Conservation (phyloP, 2,888 invertebrate species). For the Macropis europaea region DNA sequence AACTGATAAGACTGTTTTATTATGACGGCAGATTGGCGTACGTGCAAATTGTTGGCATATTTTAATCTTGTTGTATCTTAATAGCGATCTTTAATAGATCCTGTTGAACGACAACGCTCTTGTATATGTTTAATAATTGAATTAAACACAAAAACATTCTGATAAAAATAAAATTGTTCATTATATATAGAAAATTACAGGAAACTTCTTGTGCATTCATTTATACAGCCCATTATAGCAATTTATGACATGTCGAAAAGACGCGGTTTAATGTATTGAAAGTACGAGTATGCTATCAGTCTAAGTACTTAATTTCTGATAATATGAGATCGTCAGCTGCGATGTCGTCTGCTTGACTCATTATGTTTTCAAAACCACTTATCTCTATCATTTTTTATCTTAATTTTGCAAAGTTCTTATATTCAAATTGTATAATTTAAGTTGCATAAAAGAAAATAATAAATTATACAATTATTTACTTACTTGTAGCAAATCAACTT, state of each 20-base stretch:
- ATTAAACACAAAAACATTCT: no score
- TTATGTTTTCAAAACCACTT: neutral
- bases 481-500: no score
- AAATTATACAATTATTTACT: no score
- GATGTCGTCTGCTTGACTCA: neutral
- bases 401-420: no score
- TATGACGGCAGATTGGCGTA: neutral
- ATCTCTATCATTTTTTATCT: neutral
- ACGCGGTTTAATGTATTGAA: neutral
- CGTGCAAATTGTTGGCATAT: neutral
- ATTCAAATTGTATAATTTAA: no score
- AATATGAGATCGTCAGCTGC: slow-evolving; percentile 2
- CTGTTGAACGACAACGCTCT: no score
- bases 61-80: neutral
- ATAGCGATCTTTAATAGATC: no score
- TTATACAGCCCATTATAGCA: no score
- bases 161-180: neutral
- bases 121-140: no score
- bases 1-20: neutral
- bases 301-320: slow-evolving; percentile 13
- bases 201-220: neutral
- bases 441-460: no score
- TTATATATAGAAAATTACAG: neutral
- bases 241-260: neutral
- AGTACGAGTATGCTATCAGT: neutral